Evolutionary conservation across 2,888 invertebrate species (phyloP).

Genomic region (Melanophora roralis): DNA sequence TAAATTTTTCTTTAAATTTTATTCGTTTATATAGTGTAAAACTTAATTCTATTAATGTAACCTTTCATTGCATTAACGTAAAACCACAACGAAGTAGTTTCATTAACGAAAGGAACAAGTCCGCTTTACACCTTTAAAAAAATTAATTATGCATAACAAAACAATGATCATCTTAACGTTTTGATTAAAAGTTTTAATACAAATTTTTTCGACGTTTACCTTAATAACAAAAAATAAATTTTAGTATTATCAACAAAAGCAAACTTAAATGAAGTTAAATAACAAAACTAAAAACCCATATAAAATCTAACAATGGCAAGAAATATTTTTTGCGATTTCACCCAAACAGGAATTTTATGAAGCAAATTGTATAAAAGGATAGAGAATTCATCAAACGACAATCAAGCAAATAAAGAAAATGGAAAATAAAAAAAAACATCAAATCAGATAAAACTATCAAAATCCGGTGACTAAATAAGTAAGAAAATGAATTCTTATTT

Average conservation of each 20-base stretch:
- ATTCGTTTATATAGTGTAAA: too few species aligned
- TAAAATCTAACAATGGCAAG: slow-evolving; percentile 43
- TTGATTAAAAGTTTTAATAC: neutral
- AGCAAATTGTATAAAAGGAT: slow-evolving; percentile 4
- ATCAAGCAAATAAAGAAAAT: slow-evolving; percentile 25
- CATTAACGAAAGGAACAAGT: too few species aligned
- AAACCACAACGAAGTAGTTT: too few species aligned
- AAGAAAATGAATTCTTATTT: slow-evolving; percentile 27
- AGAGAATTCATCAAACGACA: slow-evolving; percentile 56
- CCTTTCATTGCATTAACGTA: too few species aligned
- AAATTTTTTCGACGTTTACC: neutral
- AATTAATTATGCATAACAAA: too few species aligned
- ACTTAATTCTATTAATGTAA: too few species aligned
- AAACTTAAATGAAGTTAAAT: slow-evolving; percentile 14
- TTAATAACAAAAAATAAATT: slow-evolving; percentile 26
- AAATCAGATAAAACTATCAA: slow-evolving; percentile 60
- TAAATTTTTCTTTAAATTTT: too few species aligned
- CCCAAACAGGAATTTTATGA: too few species aligned
- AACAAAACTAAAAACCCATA: slow-evolving; percentile 40
- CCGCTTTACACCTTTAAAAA: too few species aligned
- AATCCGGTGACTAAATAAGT: slow-evolving; percentile 54
- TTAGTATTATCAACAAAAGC: slow-evolving; percentile 18
- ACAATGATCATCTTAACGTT: too few species aligned
- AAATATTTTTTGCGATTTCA: neutral
- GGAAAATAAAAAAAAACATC: slow-evolving; percentile 25